phyloP scores from a whole-genome alignment of 1,140 invertebrate genomes.

The Popillia japonica region DNA sequence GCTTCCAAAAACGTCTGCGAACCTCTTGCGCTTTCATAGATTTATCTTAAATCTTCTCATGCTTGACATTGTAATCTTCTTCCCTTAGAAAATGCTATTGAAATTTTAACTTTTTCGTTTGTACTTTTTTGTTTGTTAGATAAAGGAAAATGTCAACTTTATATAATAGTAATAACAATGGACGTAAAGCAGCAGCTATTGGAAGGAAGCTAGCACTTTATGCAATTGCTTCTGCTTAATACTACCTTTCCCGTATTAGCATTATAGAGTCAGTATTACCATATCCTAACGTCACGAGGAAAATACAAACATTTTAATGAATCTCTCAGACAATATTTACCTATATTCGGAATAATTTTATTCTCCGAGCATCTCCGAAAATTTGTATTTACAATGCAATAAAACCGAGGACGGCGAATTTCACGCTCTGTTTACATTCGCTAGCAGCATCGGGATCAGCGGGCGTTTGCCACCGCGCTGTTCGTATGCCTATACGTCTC shows the following conservation, averaged over 20 bases:
- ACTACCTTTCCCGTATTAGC: neutral
- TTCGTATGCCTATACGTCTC: neutral
- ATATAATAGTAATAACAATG: too few species aligned
- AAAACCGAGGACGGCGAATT: slow-evolving; percentile 9
- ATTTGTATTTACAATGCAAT: slow-evolving; percentile 12
- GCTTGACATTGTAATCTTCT: too few species aligned
- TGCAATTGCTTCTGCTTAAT: neutral
- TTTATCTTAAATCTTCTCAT: too few species aligned
- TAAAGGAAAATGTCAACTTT: too few species aligned
- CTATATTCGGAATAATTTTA: slow-evolving; percentile 5
- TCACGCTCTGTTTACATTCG: neutral
- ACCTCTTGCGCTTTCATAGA: too few species aligned
- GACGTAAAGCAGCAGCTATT: neutral
- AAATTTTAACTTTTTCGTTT: too few species aligned
- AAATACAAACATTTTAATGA: neutral
- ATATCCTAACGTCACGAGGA: neutral
- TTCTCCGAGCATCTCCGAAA: neutral
- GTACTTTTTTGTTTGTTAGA: too few species aligned
- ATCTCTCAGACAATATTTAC: neutral
- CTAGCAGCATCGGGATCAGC: neutral
- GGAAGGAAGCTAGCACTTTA: neutral
- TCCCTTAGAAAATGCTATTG: too few species aligned
- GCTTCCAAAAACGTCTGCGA: too few species aligned
- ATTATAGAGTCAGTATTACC: neutral
- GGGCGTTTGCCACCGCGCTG: neutral